Base-by-base conservation (phyloP, 2,888 invertebrate species). In the Malachius bipustulatus region DNA sequence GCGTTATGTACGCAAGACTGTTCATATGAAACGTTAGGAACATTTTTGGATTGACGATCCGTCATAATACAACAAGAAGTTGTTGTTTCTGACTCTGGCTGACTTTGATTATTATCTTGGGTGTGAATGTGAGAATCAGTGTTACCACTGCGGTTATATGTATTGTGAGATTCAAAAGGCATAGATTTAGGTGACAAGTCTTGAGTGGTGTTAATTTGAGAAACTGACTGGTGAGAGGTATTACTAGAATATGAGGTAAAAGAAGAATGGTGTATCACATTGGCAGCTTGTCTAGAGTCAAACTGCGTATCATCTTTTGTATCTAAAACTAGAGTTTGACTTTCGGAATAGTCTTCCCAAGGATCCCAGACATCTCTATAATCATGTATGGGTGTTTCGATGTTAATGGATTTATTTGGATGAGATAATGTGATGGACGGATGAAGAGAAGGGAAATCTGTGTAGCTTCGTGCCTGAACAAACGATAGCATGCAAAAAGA, bases 301-400 rank as follows among this genome's bases (percentile, higher is more conserved):
- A n/a, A n/a, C n/a, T n/a, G n/a, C n/a, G n/a, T 19, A 19, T 19
- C 24, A 19, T 19, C 6, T n/a, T 19, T 19, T 19, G 24, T 19
- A 6, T 19, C 6, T 19, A 6, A 8, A 19, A 19, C 14, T 19
- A 19, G 32, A 36, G n/a, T 16, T 37, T 51, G 47, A 36, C 40
- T 46, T 41, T 43, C 40, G 44, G 67, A 66, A 58, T 77, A 80
- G 51, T 73, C 67, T 49, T 80, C 73, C 85, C 85, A 85, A 36
- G 83, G 84, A 67, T 85, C 83, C 62, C 62, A 63, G 49, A 68
- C 65, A 45, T 64, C 63, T 43, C 48, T 49, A 43, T 52, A 52
- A 47, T 55, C 26, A 26, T 10, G 16, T 26, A n/a, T 29, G 28
- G 36, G 26, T 13, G 14, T 26, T 29, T 6, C 11, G 28, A 27